phyloP scores from a whole-genome alignment of 2,888 invertebrate genomes.

The Lochmaea crataegi region DNA sequence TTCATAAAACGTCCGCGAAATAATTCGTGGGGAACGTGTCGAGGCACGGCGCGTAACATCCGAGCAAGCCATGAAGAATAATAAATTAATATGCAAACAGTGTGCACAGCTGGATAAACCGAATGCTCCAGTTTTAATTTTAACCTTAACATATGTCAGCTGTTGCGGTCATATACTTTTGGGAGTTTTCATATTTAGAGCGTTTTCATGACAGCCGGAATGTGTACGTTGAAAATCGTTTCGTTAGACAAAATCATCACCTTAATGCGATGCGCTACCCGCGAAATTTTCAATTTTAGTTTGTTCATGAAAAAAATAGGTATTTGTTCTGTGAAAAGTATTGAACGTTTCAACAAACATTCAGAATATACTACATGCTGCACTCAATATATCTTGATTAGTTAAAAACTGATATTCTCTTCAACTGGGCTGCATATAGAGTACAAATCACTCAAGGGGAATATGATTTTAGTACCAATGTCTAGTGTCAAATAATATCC shows the following conservation, averaged over 20 bases:
- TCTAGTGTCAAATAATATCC: no score
- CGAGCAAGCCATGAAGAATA: constrained; percentile 47
- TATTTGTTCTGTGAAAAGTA: no score
- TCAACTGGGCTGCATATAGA: no score
- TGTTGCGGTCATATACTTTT: constrained; percentile 47
- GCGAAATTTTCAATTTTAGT: no score
- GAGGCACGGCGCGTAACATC: constrained; percentile 36
- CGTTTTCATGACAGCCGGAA: constrained; percentile 36
- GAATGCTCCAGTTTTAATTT: constrained; percentile 52
- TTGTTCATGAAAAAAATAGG: no score
- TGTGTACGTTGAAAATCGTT: constrained; percentile 31
- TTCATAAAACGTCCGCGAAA: constrained; percentile 34
- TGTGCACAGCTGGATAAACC: constrained; percentile 51
- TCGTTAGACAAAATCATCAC: constrained; percentile 24
- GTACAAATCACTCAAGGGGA: no score
- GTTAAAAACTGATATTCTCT: no score
- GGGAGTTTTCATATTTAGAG: constrained; percentile 42
- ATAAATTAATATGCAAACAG: constrained; percentile 55
- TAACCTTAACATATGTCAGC: constrained; percentile 53
- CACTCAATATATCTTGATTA: no score
- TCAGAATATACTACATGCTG: no score
- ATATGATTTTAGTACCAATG: no score
- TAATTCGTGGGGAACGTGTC: constrained; percentile 29
- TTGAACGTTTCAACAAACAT: no score
- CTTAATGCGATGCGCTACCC: constrained; percentile 27